phyloP scores from a whole-genome alignment of 2,113 vertebrate species.

The Ophiodon elongatus region DNA sequence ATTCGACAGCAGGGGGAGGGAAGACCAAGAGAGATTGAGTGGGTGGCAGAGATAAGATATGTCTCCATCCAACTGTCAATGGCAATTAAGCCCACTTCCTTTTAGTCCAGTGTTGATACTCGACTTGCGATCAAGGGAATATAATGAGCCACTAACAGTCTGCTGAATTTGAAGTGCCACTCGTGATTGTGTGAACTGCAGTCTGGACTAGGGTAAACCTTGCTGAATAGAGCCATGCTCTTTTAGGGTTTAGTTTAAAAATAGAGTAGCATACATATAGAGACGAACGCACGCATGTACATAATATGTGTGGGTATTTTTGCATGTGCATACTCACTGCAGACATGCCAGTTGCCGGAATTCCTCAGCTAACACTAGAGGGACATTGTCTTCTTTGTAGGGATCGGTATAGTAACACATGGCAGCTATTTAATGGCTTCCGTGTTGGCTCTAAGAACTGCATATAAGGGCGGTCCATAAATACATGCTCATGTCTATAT shows the following conservation, averaged over 20 bases:
- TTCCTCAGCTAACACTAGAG: slow-evolving; percentile 57
- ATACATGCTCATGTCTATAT: slow-evolving; percentile 9
- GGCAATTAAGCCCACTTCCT: slow-evolving; percentile 60
- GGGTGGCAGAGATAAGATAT: slow-evolving; percentile 63
- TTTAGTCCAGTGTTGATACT: slow-evolving; percentile 52
- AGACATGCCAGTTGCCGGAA: slow-evolving; percentile 61
- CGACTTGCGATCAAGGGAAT: slow-evolving; percentile 60
- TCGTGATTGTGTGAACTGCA: slow-evolving; percentile 25
- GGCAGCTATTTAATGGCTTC: slow-evolving; percentile 28
- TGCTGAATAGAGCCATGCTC: slow-evolving; percentile 6
- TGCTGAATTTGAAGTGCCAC: slow-evolving; percentile 45
- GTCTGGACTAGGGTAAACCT: slow-evolving; percentile 14
- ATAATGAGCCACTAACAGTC: slow-evolving; percentile 61
- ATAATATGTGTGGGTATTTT: slow-evolving; percentile 45
- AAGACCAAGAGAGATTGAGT: slow-evolving; percentile 51
- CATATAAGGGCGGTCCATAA: slow-evolving; percentile 26
- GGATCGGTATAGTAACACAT: slow-evolving; percentile 44
- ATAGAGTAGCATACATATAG: slow-evolving; percentile 45
- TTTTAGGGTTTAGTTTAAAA: slow-evolving; percentile 41
- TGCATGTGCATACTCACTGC: slow-evolving; percentile 25
- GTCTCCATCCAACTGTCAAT: slow-evolving; percentile 64
- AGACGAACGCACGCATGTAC: slow-evolving; percentile 20
- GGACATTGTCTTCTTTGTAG: slow-evolving; percentile 34
- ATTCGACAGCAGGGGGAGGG: slow-evolving; percentile 26
- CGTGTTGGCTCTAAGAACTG: slow-evolving; percentile 14